Evolutionary conservation across 2,888 invertebrate species (phyloP).

Genomic region (Chymomyza procnemis): DNA sequence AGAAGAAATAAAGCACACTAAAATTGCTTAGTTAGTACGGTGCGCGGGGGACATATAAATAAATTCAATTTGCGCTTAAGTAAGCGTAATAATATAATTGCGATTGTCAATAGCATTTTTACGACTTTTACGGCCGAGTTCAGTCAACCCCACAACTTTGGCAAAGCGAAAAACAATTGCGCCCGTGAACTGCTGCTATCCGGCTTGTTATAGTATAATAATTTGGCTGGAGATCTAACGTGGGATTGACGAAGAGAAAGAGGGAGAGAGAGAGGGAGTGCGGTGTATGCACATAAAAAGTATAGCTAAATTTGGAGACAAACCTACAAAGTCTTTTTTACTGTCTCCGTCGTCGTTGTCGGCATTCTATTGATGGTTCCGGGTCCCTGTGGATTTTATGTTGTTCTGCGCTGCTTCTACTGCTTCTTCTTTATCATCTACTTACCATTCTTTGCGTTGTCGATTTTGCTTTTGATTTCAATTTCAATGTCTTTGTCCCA

Average conservation of each 20-base stretch:
- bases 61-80: conserved; percentile 5
- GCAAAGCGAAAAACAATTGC: background rate
- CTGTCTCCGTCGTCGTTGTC: too few species aligned
- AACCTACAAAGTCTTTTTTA: conserved; percentile 32
- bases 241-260: conserved; percentile 21
- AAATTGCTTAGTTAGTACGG: background rate
- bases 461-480: conserved; percentile 46
- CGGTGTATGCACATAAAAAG: conserved; percentile 28
- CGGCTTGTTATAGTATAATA: background rate
- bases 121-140: background rate
- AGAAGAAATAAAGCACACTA: background rate
- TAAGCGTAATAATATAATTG: conserved; percentile 4
- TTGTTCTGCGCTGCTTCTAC: too few species aligned
- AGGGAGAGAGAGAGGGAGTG: too few species aligned
- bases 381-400: conserved; percentile 9
- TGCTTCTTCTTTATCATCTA: conserved; percentile 3
- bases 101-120: conserved; percentile 1
- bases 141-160: background rate
- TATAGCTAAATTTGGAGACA: conserved; percentile 32
- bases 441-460: conserved; percentile 2
- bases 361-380: background rate
- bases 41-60: background rate
- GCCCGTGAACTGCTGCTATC: background rate
- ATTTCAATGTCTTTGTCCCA: conserved; percentile 56
- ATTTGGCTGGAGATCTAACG: conserved; percentile 17